Evolutionary conservation across 2,797 vertebrate species (phyloP), one percentile per base, ranked within the genome.

Genomic region (Hapalemur alaotrensis): DNA sequence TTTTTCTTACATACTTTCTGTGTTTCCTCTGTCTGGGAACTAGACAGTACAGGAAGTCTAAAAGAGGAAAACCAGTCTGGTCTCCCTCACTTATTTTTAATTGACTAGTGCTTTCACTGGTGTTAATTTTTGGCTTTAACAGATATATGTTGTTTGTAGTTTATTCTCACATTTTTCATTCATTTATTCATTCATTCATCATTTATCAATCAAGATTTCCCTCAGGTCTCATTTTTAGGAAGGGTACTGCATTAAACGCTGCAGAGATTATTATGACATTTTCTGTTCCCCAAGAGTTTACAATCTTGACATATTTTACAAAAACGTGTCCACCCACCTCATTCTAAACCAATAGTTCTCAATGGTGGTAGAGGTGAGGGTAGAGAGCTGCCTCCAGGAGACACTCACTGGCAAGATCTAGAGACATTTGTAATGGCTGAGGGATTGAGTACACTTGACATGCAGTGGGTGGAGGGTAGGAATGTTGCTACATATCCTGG

Each of bases 21-120:
- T 52, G 88, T 78, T 79, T 72, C 17, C 6, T 67, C 50, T 92
- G n/a, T 57, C 65, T 89, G 52, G 30, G 14, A 91, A 35, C 46
- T 84, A 59, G 63, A 65, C 32, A 65, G 38, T 38, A 10, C 28
- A 88, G 48, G 20, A 73, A 94, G 35, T 92, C 23, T 88, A 94
- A 72, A 85, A 90, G 43, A 52, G 20, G n/a, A 82, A 89, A 86
- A 67, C 28, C 69, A 93, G 76, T 32, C 6, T 32, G 11, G 59
- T 76, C 30, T 52, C 43, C 10, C 8, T 20, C 25, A 41, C 4
- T 70, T 76, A 76, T 48, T 92, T 93, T 90, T 43, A 84, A 54
- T 81, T 73, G 14, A 82, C 32, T 30, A 92, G 43, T 72, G 48
- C 46, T 92, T 38, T 10, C 20, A 15, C 22, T 46, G 25, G 6